Percentiles rank a stretch among this genome's conserved stretches.
Evolutionary conservation across 2,888 invertebrate genomes (phyloP).

Genomic region (Hypselothyrea guttata): DNA sequence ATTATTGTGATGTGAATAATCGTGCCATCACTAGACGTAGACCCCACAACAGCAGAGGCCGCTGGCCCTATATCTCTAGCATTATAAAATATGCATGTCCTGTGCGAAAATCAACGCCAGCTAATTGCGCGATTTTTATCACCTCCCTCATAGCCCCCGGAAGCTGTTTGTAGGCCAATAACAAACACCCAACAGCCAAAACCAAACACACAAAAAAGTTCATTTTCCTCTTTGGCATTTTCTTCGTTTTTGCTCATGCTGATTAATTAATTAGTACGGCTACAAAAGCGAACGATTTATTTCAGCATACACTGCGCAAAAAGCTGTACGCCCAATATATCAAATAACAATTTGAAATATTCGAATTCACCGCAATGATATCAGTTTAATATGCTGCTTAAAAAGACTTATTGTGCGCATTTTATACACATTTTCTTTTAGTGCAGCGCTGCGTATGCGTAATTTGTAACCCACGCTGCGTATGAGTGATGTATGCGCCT

Average conservation of each 20-base stretch:
- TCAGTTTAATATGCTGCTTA: too few relatives aligned
- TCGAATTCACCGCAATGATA: too few relatives aligned
- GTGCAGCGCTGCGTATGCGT: constrained; percentile 37
- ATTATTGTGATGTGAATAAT: too few relatives aligned
- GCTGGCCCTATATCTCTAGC: constrained; percentile 1
- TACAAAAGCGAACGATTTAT: constrained; percentile 56
- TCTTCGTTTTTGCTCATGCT: constrained; percentile 14
- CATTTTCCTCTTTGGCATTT: neutral
- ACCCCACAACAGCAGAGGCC: neutral
- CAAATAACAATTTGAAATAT: too few relatives aligned
- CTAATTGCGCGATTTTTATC: constrained; percentile 74
- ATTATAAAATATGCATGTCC: constrained; percentile 60
- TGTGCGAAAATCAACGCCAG: constrained; percentile 73
- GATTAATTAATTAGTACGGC: constrained; percentile 64
- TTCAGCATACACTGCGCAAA: constrained; percentile 6
- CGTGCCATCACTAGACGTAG: too few relatives aligned
- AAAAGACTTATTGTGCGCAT: too few relatives aligned
- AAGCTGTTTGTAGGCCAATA: too few relatives aligned
- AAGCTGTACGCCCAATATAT: too few relatives aligned
- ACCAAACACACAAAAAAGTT: too few relatives aligned
- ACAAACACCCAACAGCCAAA: too few relatives aligned
- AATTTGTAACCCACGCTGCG: constrained; percentile 48
- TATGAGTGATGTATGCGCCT: constrained; percentile 64
- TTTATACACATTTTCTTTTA: too few relatives aligned
- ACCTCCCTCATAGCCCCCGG: constrained; percentile 12